phyloP scores from a whole-genome alignment of 2,797 vertebrate species.

The Etheostoma perlongum region DNA sequence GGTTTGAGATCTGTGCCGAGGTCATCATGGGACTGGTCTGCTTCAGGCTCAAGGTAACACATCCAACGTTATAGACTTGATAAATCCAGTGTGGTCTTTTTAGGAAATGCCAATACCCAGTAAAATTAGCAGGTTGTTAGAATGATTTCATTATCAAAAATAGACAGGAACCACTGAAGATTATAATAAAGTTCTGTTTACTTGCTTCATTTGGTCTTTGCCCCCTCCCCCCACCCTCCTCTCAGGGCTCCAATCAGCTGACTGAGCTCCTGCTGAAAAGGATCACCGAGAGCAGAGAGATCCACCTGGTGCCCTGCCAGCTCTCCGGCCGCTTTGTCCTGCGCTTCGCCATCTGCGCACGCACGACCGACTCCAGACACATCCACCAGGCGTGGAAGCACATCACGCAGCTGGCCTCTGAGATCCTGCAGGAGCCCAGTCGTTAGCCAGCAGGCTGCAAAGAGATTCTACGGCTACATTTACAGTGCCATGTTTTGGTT shows the following conservation, averaged over 20 bases:
- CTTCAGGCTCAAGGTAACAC: conserved; percentile 93
- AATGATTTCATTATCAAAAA: no score
- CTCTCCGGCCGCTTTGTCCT: conserved; percentile 90
- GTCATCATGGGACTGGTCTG: conserved; percentile 95
- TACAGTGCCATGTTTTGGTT: no score
- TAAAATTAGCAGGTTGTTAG: no score
- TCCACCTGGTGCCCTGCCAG: conserved; percentile 94
- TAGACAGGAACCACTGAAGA: no score
- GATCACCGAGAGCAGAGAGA: conserved; percentile 88
- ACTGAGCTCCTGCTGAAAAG: conserved; percentile 91
- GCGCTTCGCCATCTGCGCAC: conserved; percentile 91
- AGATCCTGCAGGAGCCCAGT: conserved; percentile 80
- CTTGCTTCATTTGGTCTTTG: background rate
- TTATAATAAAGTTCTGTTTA: no score
- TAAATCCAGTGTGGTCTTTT: no score
- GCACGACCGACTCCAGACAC: conserved; percentile 86
- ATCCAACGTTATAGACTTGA: conserved; percentile 13
- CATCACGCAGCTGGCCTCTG: conserved; percentile 87
- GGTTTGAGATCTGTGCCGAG: conserved; percentile 93
- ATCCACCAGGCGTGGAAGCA: conserved; percentile 91
- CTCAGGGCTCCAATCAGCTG: conserved; percentile 90
- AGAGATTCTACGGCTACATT: no score
- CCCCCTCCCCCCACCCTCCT: conserved; percentile 1
- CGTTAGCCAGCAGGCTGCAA: conserved; percentile 50
- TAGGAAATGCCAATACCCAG: no score